phyloP scores from a whole-genome alignment of 2,888 invertebrate species.

The Drosophila mimetica region DNA sequence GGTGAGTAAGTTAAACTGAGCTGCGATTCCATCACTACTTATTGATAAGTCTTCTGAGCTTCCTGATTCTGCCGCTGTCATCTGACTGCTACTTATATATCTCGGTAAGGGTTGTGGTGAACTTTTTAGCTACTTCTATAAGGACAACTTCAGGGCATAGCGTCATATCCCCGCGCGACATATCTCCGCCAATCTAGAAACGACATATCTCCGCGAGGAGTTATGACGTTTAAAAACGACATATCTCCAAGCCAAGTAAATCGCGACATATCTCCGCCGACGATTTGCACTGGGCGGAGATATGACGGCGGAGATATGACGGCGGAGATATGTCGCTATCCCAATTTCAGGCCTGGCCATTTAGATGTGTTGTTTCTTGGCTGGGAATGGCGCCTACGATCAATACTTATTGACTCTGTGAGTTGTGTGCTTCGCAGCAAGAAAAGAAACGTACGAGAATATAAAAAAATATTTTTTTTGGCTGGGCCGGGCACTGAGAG shows the following conservation, averaged over 20 bases:
- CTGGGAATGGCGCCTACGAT: neutral
- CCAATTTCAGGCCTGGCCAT: neutral
- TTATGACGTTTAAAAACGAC: too few relatives aligned
- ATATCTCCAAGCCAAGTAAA: too few relatives aligned
- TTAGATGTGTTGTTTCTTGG: conserved; percentile 13
- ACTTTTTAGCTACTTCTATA: neutral
- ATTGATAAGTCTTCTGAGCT: neutral
- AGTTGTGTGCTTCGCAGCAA: neutral
- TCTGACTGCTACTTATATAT: neutral
- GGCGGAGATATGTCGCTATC: too few relatives aligned
- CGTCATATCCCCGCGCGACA: too few relatives aligned
- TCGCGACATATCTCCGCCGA: too few relatives aligned
- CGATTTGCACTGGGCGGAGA: too few relatives aligned
- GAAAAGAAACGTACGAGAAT: conserved; percentile 21
- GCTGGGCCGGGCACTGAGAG: conserved; percentile 33
- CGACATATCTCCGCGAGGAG: too few relatives aligned
- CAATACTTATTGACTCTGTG: neutral
- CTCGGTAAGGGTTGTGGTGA: neutral
- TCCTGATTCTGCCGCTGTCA: neutral
- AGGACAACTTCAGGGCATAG: neutral
- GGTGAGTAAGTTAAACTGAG: conserved; percentile 33
- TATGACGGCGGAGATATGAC: too few relatives aligned
- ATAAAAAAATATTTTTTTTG: conserved; percentile 58
- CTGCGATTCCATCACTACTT: neutral
- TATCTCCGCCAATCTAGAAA: too few relatives aligned